Conservation (phyloP, 2,888 invertebrate genomes). For the Trachelus troglodyta region DNA sequence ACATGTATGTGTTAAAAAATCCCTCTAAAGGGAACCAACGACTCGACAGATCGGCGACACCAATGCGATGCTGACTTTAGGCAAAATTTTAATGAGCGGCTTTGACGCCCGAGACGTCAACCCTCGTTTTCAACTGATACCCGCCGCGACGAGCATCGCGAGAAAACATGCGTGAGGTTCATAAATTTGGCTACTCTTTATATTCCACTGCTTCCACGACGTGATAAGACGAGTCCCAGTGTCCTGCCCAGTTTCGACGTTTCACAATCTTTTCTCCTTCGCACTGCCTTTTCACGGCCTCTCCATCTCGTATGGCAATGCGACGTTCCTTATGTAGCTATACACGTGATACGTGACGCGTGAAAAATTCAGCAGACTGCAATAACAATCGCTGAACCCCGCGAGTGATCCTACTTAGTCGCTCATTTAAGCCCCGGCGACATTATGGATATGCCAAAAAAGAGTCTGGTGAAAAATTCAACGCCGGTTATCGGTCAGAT, state of each 20-base stretch:
- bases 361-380: neutral
- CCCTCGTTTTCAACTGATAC: neutral
- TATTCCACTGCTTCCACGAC: neutral
- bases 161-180: neutral
- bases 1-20: neutral
- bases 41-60: neutral
- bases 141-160: neutral
- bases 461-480: neutral
- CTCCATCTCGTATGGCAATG: neutral
- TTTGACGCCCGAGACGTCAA: neutral
- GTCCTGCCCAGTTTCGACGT: neutral
- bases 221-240: constrained; percentile 9
- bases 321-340: neutral
- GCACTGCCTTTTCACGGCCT: neutral
- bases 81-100: neutral
- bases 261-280: neutral
- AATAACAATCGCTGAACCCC: neutral
- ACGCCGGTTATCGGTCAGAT: constrained; percentile 25
- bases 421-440: neutral
- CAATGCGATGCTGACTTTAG: neutral
- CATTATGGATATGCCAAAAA: neutral
- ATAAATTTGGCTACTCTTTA: neutral
- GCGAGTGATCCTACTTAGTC: neutral
- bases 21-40: neutral
- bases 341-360: too few relatives aligned